phyloP scores from a whole-genome alignment of 2,797 vertebrate species.

The Microhierax caerulescens region DNA sequence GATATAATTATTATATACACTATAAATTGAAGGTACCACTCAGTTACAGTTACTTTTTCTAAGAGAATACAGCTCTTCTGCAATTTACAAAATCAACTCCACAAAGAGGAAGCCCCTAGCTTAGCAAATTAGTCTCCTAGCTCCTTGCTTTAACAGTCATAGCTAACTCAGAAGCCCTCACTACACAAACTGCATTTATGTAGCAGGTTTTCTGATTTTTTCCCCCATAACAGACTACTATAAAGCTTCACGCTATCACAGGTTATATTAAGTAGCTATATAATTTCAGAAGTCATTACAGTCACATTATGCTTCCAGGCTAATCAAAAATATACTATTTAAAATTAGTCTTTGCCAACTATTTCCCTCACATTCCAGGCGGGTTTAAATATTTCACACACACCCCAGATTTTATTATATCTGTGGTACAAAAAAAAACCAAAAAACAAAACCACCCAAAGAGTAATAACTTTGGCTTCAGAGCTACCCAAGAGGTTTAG shows the following conservation, averaged over 20 bases:
- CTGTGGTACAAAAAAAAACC: neutral
- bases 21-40: neutral
- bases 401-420: neutral
- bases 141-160: neutral
- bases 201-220: neutral
- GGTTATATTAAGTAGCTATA: neutral
- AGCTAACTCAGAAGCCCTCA: neutral
- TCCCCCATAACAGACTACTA: neutral
- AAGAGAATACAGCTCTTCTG: neutral
- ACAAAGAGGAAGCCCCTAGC: neutral
- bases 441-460: neutral
- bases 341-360: neutral
- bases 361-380: neutral
- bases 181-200: neutral
- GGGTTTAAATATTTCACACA: neutral
- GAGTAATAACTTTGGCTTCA: neutral
- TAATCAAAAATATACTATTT: neutral
- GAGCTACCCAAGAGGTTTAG: neutral
- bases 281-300: conserved; percentile 9
- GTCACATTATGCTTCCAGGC: neutral
- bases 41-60: neutral
- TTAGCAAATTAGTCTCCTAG: neutral
- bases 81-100: neutral
- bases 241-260: neutral
- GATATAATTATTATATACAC: neutral